Conservation (phyloP, 1,140 invertebrate genomes). For the Carcinoscorpius rotundicauda region DNA sequence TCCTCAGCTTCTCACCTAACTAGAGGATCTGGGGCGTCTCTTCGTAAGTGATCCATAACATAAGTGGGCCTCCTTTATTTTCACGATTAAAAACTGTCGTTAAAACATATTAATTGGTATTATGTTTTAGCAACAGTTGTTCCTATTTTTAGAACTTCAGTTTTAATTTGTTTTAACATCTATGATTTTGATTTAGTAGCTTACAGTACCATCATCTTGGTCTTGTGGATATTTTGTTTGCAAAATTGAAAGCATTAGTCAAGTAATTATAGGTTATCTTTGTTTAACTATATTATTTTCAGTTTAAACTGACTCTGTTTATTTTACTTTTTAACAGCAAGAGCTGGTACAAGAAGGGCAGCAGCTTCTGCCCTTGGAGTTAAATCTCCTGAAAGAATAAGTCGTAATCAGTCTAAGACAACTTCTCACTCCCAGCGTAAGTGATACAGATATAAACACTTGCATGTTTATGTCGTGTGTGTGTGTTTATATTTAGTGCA, state of each 20-base stretch:
- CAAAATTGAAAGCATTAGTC: background rate
- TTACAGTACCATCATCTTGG: background rate
- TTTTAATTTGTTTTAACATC: background rate
- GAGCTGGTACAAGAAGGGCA: slow-evolving; percentile 9
- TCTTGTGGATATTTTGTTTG: background rate
- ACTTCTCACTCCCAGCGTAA: slow-evolving; percentile 84
- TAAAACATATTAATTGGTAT: background rate
- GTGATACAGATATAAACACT: slow-evolving; percentile 28
- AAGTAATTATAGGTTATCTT: background rate
- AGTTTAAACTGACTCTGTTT: background rate
- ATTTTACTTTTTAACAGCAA: slow-evolving; percentile 10
- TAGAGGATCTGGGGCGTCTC: slow-evolving; percentile 51
- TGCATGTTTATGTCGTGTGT: too few species aligned
- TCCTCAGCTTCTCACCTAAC: slow-evolving; percentile 54
- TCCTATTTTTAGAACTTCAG: background rate
- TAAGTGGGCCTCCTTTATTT: background rate
- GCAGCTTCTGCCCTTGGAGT: slow-evolving; percentile 20
- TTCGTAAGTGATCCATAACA: slow-evolving; percentile 48
- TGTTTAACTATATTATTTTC: background rate
- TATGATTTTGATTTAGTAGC: background rate
- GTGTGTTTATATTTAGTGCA: too few species aligned
- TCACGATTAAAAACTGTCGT: background rate
- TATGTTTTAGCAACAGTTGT: background rate
- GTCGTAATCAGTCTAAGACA: slow-evolving; percentile 47
- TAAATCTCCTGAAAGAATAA: slow-evolving; percentile 47